phyloP scores from a whole-genome alignment of 2,797 vertebrate species.

The Diplodus sargus region DNA sequence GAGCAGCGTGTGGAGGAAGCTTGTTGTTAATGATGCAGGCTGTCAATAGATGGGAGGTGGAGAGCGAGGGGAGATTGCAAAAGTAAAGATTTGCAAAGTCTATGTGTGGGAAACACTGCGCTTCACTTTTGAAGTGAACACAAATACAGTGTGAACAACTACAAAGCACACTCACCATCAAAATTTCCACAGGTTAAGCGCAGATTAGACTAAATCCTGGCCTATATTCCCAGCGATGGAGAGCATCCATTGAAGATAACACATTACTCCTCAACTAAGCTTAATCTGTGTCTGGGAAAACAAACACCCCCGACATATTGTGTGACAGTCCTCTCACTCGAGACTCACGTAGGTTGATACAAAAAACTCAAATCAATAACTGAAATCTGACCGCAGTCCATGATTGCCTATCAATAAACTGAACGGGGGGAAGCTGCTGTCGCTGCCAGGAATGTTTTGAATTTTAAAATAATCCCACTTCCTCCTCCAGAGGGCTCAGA shows the following conservation, averaged over 20 bases:
- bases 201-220: conserved; percentile 73
- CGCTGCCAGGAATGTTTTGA: neutral
- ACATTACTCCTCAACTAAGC: conserved; percentile 67
- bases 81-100: neutral
- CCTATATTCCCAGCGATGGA: conserved; percentile 63
- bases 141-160: conserved; percentile 25
- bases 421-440: neutral
- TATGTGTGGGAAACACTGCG: too few species aligned
- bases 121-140: conserved; percentile 1
- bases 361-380: conserved; percentile 19
- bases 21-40: too few species aligned
- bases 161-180: conserved; percentile 22
- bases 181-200: conserved; percentile 67
- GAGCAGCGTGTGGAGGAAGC: too few species aligned
- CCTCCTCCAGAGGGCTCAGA: neutral
- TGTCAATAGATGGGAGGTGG: too few species aligned
- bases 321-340: conserved; percentile 21
- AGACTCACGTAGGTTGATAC: conserved; percentile 6
- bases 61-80: too few species aligned
- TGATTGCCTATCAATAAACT: conserved; percentile 21
- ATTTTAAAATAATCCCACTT: conserved; percentile 11
- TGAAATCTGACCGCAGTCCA: conserved; percentile 3
- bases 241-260: conserved; percentile 54
- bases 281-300: conserved; percentile 71
- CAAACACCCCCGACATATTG: conserved; percentile 22